Base-by-base conservation (phyloP, 2,888 invertebrate species). In the Protonemura montana region DNA sequence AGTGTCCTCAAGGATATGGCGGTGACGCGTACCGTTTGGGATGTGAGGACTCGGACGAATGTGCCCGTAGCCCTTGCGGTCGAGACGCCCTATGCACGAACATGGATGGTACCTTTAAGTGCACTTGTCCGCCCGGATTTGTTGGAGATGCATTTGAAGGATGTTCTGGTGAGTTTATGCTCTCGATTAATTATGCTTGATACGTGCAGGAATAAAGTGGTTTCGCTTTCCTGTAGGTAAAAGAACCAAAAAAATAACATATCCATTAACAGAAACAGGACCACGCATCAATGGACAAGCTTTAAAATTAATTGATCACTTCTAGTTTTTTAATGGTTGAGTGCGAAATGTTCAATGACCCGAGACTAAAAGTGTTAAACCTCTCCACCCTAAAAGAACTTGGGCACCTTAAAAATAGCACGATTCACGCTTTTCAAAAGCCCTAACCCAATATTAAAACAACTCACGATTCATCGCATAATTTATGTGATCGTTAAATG, bases 111-210 rank as follows among this genome's bases (percentile, higher is more conserved):
- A 95, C 94, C 89, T 97, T 95, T 91, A 94, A 94, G 89, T 98
- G 98, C 91, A 90, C 94, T 82, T 98, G 98, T 91, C 97, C 97
- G 85, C 94, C 95, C 89, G 97, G 97, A 89, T 97, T 94, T 91
- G 93, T 94, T 89, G 97, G 97, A 89, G 95, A 97, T 91, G 96
- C 97, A 27, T 93, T 94, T 91, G 92, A 93, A 85, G 94, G 93
- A 89, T 97, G 97, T 91, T 93, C 93, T 92, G 96, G 96, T 96
- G 94, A 91, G 91, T 86, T 59, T 59, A 59, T 59, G 10, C 35
- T 59, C 6, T 59, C 59, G 59, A 59, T 59, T 59, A 59, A 59
- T 59, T 59, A 59, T 21, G 59, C 21, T 1, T 59, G 59, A 59
- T 59, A 35, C 35, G 59, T 59, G 59, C 21, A 7, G 59, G 59